These are phyloP conservation scores for Cnemophilus loriae DNA, from an alignment of 2,113 vertebrate species.

Conservation along the genomic window DNA sequence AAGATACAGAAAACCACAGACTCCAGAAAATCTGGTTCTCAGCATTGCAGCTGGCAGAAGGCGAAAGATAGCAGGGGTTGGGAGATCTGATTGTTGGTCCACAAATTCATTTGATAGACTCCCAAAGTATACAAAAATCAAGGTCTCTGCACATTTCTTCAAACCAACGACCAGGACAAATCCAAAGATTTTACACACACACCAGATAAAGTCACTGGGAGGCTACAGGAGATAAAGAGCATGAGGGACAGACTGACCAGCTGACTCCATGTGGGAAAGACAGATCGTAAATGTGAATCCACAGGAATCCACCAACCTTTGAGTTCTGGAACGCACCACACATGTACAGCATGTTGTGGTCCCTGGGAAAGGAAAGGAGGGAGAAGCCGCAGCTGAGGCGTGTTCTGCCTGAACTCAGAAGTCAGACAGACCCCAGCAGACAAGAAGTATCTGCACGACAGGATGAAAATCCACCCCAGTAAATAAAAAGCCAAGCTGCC, in stretches of 20 bases:
- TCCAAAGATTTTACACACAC: not conserved
- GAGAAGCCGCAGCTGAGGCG: not conserved
- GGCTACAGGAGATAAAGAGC: not conserved
- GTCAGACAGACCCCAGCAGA: not conserved
- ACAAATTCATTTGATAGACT: not conserved
- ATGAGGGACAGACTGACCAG: not conserved
- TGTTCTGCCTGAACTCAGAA: not conserved
- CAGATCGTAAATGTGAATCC: fast-evolving
- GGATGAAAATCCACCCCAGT: not conserved
- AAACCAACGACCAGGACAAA: not conserved
- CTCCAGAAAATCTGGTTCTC: not conserved
- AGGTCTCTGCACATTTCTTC: not conserved
- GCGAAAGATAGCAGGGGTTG: not conserved
- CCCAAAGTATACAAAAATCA: not conserved
- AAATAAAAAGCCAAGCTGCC: not conserved
- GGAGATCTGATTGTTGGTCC: not conserved
- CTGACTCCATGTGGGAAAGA: not conserved
- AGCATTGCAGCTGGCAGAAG: not conserved
- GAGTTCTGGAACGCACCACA: not conserved
- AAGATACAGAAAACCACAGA: not conserved
- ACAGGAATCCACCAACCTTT: not conserved
- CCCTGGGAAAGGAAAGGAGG: not conserved
- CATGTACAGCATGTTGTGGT: not conserved
- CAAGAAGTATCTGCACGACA: not conserved
- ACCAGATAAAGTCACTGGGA: not conserved